Evolutionary conservation across 2,888 invertebrate genomes (phyloP), one percentile per base, ranked within the genome.

Genomic region (Ferrisia virgata): DNA sequence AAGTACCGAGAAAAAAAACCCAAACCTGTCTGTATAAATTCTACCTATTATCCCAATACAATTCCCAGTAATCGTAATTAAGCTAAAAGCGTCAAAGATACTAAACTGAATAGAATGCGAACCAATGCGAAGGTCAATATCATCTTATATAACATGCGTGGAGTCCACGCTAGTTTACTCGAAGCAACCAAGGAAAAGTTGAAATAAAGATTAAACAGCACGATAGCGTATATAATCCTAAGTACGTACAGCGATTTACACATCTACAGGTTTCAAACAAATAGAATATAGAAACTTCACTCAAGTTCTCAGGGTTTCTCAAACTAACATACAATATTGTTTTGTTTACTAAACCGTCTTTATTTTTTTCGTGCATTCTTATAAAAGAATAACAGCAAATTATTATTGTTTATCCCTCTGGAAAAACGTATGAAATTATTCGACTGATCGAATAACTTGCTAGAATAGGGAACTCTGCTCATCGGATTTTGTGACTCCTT

Each of bases 41-140:
- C 0, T 47, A 18, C 47, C 47, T 18, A 47, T 47, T 47, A 47
- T 47, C 47, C 47, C 18, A 47, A 47, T 47, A 47, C 28, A 25
- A 64, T 64, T 64, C 58, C 13, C 13, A 28, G 58, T 64, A 64
- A 64, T 64, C 3, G 58, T 64, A 64, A 64, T 64, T 64, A 64
- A 64, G 58, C 58, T 25, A 64, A 64, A 28, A 25, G 28, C 58
- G 58, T 64, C 28, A 64, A 64, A 64, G 58, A 64, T 64, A 13
- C 28, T 64, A 4, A 47, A 47, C 18, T 64, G 25, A 64, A 64
- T 64, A 64, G 58, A 64, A 64, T 64, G 28, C 58, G 58, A 25
- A 64, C 28, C 58, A 28, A 64, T 64, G 58, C 58, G 58, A 64
- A 64, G 58, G 58, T 64, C 58, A 64, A 64, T 64, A 64, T 64